Conservation (phyloP, 2,888 invertebrate genomes). For the Anoplius nigerrimus region DNA sequence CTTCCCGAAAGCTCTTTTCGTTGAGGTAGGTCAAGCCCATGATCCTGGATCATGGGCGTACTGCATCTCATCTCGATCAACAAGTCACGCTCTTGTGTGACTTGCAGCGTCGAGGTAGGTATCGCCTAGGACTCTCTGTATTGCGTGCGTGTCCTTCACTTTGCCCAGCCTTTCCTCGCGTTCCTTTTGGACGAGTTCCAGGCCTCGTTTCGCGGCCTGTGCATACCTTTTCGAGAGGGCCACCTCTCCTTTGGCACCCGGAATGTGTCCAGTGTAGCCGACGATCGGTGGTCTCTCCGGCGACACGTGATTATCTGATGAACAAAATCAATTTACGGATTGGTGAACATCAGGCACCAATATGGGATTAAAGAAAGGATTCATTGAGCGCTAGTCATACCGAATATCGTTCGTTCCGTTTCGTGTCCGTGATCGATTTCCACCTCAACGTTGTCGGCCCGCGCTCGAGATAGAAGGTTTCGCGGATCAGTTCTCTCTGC, state of each 20-base stretch:
- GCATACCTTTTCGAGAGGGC: conserved; percentile 83
- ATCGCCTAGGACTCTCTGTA: conserved; percentile 55
- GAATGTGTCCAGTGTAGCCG: conserved; percentile 85
- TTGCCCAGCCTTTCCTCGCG: conserved; percentile 73
- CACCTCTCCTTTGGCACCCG: conserved; percentile 81
- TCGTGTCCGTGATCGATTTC: conserved; percentile 64
- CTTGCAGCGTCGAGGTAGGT: conserved; percentile 51
- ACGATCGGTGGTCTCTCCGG: conserved; percentile 84
- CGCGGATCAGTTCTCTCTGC: conserved; percentile 62
- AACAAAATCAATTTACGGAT: background rate
- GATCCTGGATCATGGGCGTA: background rate
- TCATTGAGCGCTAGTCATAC: conserved; percentile 45
- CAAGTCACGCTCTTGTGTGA: conserved; percentile 24
- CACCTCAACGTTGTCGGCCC: conserved; percentile 60
- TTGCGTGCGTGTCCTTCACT: conserved; percentile 33
- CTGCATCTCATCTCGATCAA: background rate
- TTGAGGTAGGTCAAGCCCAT: background rate
- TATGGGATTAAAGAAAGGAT: no score
- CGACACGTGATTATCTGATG: conserved; percentile 79
- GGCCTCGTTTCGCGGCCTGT: conserved; percentile 81
- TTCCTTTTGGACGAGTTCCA: conserved; percentile 79
- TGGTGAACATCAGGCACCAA: no score
- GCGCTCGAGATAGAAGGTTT: conserved; percentile 63
- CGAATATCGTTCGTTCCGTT: conserved; percentile 57
- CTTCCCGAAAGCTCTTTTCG: background rate